Evolutionary conservation across 2,888 invertebrate genomes (phyloP), one percentile per base, ranked within the genome.

Genomic region (Rhopalosiphum nymphaeae): DNA sequence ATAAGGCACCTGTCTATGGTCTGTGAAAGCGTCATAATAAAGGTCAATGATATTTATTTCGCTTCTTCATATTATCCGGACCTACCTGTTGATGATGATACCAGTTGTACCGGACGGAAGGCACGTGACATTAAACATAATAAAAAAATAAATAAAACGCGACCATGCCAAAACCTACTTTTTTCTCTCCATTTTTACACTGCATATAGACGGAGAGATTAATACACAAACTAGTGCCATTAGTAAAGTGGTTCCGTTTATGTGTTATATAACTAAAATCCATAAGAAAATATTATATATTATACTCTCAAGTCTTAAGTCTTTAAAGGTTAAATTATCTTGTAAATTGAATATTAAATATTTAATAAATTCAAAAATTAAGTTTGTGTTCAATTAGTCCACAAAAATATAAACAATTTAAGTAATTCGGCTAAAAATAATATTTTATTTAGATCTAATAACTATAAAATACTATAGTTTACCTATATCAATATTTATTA

Each of bases 31-130:
- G 86, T 90, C 85, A 94, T 86, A 94, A 86, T 93, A 94, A 94
- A 94, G 94, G 94, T 94, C 94, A 94, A 86, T 61, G 90, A 86
- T 94, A 57, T 94, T 56, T 93, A 53, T 93, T 93, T 90, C 61
- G 93, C 89, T 90, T 94, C 85, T 94, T 94, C 94, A 29, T 25
- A 86, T 91, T 94, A 91, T 86, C 85, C 94, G 86, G 90, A 90
- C 86, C 94, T 91, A 91, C 94, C 90, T 94, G 85, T 91, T 86
- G 67, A 90, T 86, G 94, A 94, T 91, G 94, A 94, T 90, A 94
- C 91, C 94, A 91, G 94, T 94, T 91, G 94, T 94, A 87, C 94
- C 91, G 94, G 94, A 94, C 94, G 84, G 94, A 94, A 94, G 90
- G 61, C 94, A 91, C 91, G 94, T 91, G 94, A 94, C 94, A 94